Percentiles rank a stretch among this genome's conserved stretches.
Conservation (phyloP, 1,140 invertebrate genomes). For the Meteorus sp. region DNA sequence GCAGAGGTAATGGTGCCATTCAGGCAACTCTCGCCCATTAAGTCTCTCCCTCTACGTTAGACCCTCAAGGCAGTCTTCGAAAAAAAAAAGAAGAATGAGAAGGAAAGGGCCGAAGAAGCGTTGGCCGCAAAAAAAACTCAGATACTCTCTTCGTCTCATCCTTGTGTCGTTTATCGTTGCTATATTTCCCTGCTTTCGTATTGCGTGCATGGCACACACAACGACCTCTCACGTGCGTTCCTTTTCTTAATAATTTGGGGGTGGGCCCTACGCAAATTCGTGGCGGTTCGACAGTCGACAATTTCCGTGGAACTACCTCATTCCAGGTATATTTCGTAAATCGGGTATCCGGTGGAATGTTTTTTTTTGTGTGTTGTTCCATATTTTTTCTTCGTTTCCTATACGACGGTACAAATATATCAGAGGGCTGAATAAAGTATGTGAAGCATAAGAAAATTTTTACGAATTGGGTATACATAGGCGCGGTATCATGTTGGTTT, state of each 20-base stretch:
- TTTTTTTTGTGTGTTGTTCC: too few species aligned
- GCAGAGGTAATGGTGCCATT: constrained; percentile 22
- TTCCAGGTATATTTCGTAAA: neutral
- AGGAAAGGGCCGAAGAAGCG: neutral
- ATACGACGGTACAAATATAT: too few species aligned
- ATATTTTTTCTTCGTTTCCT: too few species aligned
- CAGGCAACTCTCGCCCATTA: constrained; percentile 22
- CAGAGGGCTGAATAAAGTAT: too few species aligned
- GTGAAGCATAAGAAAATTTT: too few species aligned
- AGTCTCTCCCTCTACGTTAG: constrained; percentile 7
- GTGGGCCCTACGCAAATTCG: constrained; percentile 35
- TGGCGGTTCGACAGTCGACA: neutral
- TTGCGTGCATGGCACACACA: constrained; percentile 26
- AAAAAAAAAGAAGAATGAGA: constrained; percentile 23
- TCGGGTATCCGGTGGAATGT: too few species aligned
- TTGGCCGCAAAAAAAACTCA: constrained; percentile 17
- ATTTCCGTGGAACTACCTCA: constrained; percentile 13
- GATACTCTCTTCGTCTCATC: neutral
- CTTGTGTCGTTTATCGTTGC: constrained; percentile 25
- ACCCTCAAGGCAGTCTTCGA: neutral
- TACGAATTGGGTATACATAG: too few species aligned
- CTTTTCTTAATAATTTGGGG: constrained; percentile 28
- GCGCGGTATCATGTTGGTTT: too few species aligned
- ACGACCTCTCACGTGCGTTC: constrained; percentile 6
- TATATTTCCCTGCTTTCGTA: too few species aligned